phyloP scores from a whole-genome alignment of 2,797 vertebrate genomes.

The Malacoctenus gilli region DNA sequence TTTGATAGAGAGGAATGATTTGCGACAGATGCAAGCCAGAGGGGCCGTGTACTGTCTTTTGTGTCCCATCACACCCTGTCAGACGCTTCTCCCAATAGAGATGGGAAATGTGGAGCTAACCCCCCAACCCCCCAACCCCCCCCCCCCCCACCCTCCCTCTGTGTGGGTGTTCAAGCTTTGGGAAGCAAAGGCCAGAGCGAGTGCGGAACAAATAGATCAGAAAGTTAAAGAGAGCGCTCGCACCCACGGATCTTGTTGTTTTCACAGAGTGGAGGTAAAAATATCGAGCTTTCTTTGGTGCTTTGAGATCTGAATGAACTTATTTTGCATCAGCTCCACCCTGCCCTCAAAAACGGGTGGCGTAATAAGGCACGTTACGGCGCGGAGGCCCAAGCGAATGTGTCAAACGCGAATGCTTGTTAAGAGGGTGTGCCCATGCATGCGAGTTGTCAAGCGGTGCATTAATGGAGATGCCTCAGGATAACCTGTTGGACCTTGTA shows the following conservation, averaged over 20 bases:
- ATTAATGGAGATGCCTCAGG: conserved; percentile 34
- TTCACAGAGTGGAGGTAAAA: too few relatives aligned
- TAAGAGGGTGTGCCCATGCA: neutral
- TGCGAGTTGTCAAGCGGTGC: conserved; percentile 13
- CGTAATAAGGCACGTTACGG: too few relatives aligned
- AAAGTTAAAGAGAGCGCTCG: neutral
- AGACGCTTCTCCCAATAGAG: conserved; percentile 32
- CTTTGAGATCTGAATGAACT: too few relatives aligned
- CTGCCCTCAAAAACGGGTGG: too few relatives aligned
- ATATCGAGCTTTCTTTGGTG: too few relatives aligned
- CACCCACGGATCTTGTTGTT: too few relatives aligned
- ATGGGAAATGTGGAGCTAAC: conserved; percentile 19
- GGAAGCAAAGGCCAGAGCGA: conserved; percentile 20
- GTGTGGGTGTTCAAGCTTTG: conserved; percentile 1
- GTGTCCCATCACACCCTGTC: conserved; percentile 45
- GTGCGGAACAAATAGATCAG: neutral
- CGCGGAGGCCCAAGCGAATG: neutral
- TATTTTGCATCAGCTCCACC: too few relatives aligned
- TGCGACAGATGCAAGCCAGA: conserved; percentile 45
- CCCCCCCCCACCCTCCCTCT: conserved; percentile 6
- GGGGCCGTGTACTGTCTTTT: conserved; percentile 34
- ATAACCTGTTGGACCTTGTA: conserved; percentile 31
- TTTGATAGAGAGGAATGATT: conserved; percentile 49
- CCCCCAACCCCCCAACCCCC: neutral
- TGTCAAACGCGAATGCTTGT: neutral